Conservation (phyloP, 64 coral and sea anemone species). For the Dendronephthya gigantea region DNA sequence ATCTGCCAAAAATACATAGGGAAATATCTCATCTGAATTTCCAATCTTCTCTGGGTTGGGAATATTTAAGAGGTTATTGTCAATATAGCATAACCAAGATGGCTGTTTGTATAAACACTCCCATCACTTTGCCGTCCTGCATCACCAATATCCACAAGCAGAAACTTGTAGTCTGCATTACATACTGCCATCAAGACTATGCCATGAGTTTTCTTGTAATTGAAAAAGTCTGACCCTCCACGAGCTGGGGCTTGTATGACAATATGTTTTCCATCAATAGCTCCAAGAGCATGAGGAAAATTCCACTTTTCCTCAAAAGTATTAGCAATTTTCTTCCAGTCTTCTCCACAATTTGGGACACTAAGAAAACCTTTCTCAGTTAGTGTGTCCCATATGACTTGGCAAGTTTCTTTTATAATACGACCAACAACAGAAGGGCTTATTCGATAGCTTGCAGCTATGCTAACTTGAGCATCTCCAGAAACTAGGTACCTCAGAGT, state of each 20-base stretch:
- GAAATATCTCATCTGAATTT: background rate
- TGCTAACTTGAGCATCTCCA: background rate
- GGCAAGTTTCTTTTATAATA: background rate
- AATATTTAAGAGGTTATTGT: background rate
- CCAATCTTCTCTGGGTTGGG: background rate
- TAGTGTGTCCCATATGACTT: background rate
- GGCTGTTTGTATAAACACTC: conserved; percentile 4
- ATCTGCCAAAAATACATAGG: background rate
- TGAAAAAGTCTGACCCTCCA: background rate
- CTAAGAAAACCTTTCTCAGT: background rate
- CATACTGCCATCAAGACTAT: too few relatives aligned
- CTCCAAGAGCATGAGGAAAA: background rate
- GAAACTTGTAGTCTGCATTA: too few relatives aligned
- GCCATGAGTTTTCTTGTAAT: background rate
- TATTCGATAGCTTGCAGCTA: background rate
- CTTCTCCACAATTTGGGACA: background rate
- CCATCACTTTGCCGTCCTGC: conserved; percentile 9
- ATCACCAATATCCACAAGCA: background rate
- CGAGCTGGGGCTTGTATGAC: background rate
- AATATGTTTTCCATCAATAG: conserved; percentile 2
- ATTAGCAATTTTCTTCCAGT: background rate
- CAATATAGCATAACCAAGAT: conserved; percentile 19
- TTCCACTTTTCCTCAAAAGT: background rate
- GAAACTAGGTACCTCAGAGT: background rate
- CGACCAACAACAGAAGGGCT: conserved; percentile 10